Base-by-base conservation (phyloP, 2,113 vertebrate species). In the Corapipo altera region DNA sequence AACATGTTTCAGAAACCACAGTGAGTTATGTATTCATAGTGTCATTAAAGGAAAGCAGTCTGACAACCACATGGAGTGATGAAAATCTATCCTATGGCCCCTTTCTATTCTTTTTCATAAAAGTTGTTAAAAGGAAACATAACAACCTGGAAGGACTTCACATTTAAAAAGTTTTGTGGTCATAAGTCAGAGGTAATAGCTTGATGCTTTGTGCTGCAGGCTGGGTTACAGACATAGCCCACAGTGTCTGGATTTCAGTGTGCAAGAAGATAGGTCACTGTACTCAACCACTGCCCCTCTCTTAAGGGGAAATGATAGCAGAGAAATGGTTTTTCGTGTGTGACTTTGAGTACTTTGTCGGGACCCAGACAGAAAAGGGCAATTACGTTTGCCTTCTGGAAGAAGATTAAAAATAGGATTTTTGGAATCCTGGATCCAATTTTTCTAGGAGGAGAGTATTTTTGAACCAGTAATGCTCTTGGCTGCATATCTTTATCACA, bases 1-100 rank as follows among this genome's bases (percentile, higher is more conserved):
- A 98, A 97, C 90, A 94, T 97, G 76, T 89, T 91, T 83, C 72
- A 78, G 93, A 96, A 97, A 95, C 66, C 24, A 74, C 72, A 55
- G 85, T 79, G 58, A 96, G 64, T 96, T 96, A 74, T 83, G 57
- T 92, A 94, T 97, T 95, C 71, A 87, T 89, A 91, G 89, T 89
- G 69, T 85, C 89, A 94, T 96, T 97, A 97, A 52, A 69, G 70
- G 39, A 73, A 93, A 95, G 91, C n/a, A 94, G 44, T 90, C 57
- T 92, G 94, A 93, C 96, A 97, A 75, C 41, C 1, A 1, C 79
- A 88, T 33, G 74, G 85, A 96, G 96, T 76, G 91, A 96, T 93
- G 91, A 78, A 95, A 93, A 94, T 41, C 83, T 46, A 22, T 92
- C 35, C 81, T 95, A 35, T 6, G 13, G 70, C 23, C 67, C 8